Conservation (phyloP, 1,140 invertebrate species). For the Sarcophaga peregrina region DNA sequence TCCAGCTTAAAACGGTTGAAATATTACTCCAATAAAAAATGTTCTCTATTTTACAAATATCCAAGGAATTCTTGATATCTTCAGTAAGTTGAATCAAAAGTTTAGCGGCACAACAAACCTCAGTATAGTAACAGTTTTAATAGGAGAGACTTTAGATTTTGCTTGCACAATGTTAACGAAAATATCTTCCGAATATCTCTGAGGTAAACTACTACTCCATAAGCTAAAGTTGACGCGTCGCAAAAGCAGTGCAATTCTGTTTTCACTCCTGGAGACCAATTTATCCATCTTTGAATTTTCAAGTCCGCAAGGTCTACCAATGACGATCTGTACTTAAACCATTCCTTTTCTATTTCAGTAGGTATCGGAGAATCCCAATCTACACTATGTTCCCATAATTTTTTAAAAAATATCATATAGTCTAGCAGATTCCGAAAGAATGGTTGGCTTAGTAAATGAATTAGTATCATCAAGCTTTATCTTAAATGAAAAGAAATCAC, state of each 20-base stretch:
- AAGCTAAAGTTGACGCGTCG: constrained; percentile 63
- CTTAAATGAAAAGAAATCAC: constrained; percentile 26
- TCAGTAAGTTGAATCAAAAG: constrained; percentile 33
- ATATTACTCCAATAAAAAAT: not conserved
- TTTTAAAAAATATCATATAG: constrained; percentile 60
- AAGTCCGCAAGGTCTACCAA: constrained; percentile 47
- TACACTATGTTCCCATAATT: constrained; percentile 53
- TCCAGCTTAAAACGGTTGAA: not conserved
- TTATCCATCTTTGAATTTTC: constrained; percentile 46
- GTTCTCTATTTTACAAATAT: not conserved
- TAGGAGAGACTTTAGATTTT: constrained; percentile 55
- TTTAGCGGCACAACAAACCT: constrained; percentile 53
- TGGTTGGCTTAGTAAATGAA: constrained; percentile 50
- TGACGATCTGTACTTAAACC: constrained; percentile 47
- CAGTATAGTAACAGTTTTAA: constrained; percentile 54
- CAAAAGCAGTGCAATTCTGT: constrained; percentile 60
- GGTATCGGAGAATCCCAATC: constrained; percentile 59
- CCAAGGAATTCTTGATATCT: not conserved
- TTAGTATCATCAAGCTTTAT: not conserved
- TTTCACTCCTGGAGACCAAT: not conserved
- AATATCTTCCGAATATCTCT: constrained; percentile 42
- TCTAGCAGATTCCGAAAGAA: constrained; percentile 55
- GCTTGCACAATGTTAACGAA: constrained; percentile 47
- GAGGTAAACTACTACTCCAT: constrained; percentile 61
- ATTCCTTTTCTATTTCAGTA: constrained; percentile 43